Conservation (phyloP, 2,888 invertebrate species). For the Eupithecia subfuscata region DNA sequence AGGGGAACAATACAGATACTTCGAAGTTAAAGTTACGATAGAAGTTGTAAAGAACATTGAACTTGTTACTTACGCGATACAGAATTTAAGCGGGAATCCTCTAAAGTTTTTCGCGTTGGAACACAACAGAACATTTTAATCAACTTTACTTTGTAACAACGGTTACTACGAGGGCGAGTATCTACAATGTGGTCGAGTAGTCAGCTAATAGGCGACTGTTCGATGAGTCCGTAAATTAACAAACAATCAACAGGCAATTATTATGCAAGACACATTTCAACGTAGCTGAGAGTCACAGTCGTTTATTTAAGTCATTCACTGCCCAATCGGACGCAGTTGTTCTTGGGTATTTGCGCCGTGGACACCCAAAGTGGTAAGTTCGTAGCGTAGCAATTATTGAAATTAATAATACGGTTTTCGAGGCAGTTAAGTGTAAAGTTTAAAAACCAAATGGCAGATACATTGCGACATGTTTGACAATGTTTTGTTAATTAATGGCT, state of each 20-base stretch:
- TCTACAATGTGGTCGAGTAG: slow-evolving; percentile 15
- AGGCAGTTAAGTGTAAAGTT: no score
- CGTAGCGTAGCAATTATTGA: neutral
- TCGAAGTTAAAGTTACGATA: slow-evolving; percentile 18
- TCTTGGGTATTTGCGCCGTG: neutral
- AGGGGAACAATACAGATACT: slow-evolving; percentile 16
- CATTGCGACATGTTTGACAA: no score
- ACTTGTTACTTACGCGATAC: slow-evolving; percentile 53
- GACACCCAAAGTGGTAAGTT: neutral
- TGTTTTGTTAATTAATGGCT: neutral
- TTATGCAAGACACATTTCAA: slow-evolving; percentile 47
- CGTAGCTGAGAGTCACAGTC: slow-evolving; percentile 18
- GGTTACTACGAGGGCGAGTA: slow-evolving; percentile 12
- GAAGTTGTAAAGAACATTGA: slow-evolving; percentile 19
- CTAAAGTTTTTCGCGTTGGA: slow-evolving; percentile 28
- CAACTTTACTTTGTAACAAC: slow-evolving; percentile 7
- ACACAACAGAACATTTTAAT: slow-evolving; percentile 59
- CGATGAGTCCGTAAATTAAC: slow-evolving; percentile 48
- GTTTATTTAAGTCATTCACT: slow-evolving; percentile 11
- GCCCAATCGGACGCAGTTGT: neutral
- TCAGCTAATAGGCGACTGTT: slow-evolving; percentile 25
- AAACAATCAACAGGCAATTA: slow-evolving; percentile 59
- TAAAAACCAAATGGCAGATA: no score
- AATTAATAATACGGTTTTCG: no score
- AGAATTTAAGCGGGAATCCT: slow-evolving; percentile 41